Evolutionary conservation across 2,888 invertebrate species (phyloP).

Genomic region (Margaritifera margaritifera): DNA sequence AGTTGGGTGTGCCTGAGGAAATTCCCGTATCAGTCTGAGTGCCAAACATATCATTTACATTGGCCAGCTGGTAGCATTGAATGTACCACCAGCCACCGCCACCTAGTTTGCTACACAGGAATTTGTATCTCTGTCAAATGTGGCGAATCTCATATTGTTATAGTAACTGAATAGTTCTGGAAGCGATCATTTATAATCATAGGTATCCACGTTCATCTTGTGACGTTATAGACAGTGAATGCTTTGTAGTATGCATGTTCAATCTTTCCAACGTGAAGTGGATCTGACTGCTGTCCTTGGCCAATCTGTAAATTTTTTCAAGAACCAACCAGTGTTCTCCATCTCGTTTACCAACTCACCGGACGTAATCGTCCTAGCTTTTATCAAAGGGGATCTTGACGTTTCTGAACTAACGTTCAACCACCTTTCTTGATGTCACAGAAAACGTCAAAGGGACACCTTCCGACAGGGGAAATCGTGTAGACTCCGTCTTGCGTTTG

Average conservation of each 20-base stretch:
- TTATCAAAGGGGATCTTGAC: conserved; percentile 89
- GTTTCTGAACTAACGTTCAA: conserved; percentile 86
- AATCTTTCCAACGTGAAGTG: conserved; percentile 83
- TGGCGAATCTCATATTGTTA: conserved; percentile 91
- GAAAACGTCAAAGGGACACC: conserved; percentile 78
- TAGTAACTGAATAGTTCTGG: conserved; percentile 91
- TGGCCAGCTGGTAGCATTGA: conserved; percentile 18
- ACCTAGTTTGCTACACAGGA: conserved; percentile 4
- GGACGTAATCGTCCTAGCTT: conserved; percentile 86
- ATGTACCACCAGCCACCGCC: conserved; percentile 30
- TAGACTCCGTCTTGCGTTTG: conserved; percentile 15
- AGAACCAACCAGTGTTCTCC: conserved; percentile 92
- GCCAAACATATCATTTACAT: conserved; percentile 20
- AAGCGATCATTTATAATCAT: conserved; percentile 85
- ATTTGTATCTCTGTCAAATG: conserved; percentile 90
- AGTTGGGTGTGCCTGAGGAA: too few relatives aligned
- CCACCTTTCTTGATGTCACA: conserved; percentile 78
- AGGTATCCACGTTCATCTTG: conserved; percentile 80
- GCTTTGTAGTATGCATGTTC: conserved; percentile 83
- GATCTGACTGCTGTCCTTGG: conserved; percentile 67
- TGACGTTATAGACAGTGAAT: conserved; percentile 80
- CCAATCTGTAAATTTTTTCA: conserved; percentile 85
- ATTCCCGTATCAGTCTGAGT: conserved; percentile 9
- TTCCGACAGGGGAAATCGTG: conserved; percentile 21
- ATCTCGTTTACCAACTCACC: conserved; percentile 83